A percentile compares a stretch with the other conserved stretches of the same genome.
phyloP scores from a whole-genome alignment of 2,888 invertebrate species.

The Drosophila nr. fundita region DNA sequence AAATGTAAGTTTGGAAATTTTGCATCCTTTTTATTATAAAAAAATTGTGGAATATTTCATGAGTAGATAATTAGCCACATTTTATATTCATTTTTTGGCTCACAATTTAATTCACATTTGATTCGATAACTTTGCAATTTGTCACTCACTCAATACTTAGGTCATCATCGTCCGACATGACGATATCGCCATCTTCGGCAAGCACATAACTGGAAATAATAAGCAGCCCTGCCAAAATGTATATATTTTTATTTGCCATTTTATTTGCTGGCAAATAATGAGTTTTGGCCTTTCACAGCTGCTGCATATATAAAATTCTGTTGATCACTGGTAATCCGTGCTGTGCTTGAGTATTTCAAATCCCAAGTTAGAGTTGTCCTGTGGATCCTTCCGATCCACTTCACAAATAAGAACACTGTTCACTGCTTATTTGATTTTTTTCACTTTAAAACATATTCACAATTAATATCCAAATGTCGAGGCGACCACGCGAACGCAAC shows the following conservation, averaged over 20 bases:
- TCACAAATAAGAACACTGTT: slow-evolving; percentile 3
- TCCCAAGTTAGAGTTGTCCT: slow-evolving; percentile 22
- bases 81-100: not conserved
- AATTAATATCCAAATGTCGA: slow-evolving; percentile 10
- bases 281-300: not conserved
- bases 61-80: not conserved
- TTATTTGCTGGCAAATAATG: slow-evolving; percentile 18
- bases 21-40: not conserved
- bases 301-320: slow-evolving; percentile 15
- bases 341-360: slow-evolving; percentile 12
- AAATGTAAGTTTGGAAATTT: not conserved
- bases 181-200: slow-evolving; percentile 64
- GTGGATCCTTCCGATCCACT: slow-evolving; percentile 30
- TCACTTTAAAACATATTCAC: slow-evolving; percentile 40
- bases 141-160: slow-evolving; percentile 62
- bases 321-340: slow-evolving; percentile 49
- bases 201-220: slow-evolving; percentile 27
- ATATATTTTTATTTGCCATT: slow-evolving; percentile 53
- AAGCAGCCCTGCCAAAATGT: slow-evolving; percentile 45
- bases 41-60: not conserved
- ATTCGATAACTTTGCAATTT: not conserved
- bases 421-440: slow-evolving; percentile 10
- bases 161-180: slow-evolving; percentile 68
- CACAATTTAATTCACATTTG: not conserved
- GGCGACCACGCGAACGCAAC: slow-evolving; percentile 55